Evolutionary conservation across 2,888 invertebrate genomes (phyloP).

Genomic region (Lepetodrilus schrolli): DNA sequence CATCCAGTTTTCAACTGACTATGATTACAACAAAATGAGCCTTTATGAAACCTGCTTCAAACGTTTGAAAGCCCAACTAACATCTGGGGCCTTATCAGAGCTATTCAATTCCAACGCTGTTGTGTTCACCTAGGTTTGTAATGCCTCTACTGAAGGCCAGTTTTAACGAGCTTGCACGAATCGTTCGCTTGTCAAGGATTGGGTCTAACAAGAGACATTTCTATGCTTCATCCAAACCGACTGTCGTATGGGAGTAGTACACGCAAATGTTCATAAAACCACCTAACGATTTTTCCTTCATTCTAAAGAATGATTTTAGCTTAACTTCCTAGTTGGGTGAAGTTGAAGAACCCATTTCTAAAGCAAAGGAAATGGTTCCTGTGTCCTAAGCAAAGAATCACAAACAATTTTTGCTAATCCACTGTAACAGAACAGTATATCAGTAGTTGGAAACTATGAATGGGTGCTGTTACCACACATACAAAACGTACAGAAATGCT

Average conservation of each 20-base stretch:
- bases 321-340: constrained; percentile 7
- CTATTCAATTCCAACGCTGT: constrained; percentile 1
- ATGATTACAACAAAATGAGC: constrained; percentile 37
- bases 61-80: constrained; percentile 9
- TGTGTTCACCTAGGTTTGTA: constrained; percentile 23
- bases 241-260: not conserved
- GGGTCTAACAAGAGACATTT: constrained; percentile 6
- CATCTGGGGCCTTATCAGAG: constrained; percentile 27
- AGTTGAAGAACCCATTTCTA: too few species aligned
- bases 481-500: too few species aligned
- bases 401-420: too few species aligned
- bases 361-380: too few species aligned
- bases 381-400: too few species aligned
- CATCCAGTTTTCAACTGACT: constrained; percentile 30
- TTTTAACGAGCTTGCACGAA: constrained; percentile 21
- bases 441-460: too few species aligned
- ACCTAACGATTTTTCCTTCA: constrained; percentile 4
- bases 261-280: constrained; percentile 13
- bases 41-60: constrained; percentile 35
- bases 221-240: constrained; percentile 19
- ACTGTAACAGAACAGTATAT: too few species aligned
- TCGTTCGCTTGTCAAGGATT: not conserved
- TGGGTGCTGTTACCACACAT: too few species aligned
- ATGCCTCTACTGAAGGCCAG: not conserved
- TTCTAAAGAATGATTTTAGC: constrained; percentile 22